A percentile compares a stretch with the other conserved stretches of the same genome.
These are phyloP conservation scores for Strix uralensis DNA, from an alignment of 2,113 vertebrate genomes.

Conservation along the genomic window DNA sequence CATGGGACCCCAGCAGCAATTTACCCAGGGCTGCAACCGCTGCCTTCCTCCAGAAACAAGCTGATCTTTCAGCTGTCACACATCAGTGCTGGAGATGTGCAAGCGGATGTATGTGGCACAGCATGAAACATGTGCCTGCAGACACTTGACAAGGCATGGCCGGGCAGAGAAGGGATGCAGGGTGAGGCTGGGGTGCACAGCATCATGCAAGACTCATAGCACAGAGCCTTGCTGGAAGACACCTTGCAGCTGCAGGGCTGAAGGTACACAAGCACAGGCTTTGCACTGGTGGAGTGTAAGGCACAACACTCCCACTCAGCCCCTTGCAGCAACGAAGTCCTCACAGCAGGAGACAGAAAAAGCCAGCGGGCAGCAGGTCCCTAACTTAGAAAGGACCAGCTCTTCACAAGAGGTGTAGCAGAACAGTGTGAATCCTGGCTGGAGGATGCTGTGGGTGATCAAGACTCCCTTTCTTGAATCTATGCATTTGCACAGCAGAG, in stretches of 20 bases:
- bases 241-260: background rate
- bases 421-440: rapidly evolving
- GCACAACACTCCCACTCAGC: background rate
- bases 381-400: background rate
- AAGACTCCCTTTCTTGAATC: background rate
- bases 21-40: rapidly evolving
- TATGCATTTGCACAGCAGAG: background rate
- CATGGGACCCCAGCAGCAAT: background rate
- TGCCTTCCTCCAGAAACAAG: background rate
- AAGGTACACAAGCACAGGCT: background rate
- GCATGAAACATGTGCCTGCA: background rate
- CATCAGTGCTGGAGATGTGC: background rate
- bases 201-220: background rate
- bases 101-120: background rate
- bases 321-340: background rate
- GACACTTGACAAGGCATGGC: background rate
- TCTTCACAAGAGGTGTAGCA: background rate
- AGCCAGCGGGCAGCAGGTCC: background rate
- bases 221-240: background rate
- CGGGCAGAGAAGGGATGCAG: background rate
- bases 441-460: background rate
- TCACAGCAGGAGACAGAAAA: background rate
- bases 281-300: background rate
- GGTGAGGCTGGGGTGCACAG: background rate
- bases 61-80: background rate